phyloP scores from a whole-genome alignment of 2,797 vertebrate species.

The Triplophysa bombifrons region DNA sequence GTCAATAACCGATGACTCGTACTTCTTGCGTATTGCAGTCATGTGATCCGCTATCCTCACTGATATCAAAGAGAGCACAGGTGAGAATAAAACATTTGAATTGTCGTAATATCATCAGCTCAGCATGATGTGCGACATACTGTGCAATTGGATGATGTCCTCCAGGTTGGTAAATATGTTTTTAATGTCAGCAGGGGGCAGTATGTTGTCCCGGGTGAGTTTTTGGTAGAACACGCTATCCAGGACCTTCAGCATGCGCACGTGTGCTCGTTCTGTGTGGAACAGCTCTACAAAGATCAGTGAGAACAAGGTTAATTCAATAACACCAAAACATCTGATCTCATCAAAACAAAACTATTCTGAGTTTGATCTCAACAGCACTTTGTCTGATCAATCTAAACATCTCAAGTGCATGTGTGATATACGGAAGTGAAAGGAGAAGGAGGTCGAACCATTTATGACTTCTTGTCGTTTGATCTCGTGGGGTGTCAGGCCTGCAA shows the following conservation, averaged over 20 bases:
- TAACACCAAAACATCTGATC: background rate
- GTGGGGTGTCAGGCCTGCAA: conserved; percentile 82
- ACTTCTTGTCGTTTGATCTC: conserved; percentile 97
- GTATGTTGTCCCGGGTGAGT: conserved; percentile 81
- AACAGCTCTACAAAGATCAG: conserved; percentile 82
- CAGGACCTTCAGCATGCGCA: conserved; percentile 89
- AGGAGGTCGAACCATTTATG: conserved; percentile 86
- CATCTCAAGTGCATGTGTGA: background rate
- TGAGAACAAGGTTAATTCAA: background rate
- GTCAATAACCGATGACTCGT: conserved; percentile 89
- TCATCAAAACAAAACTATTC: background rate
- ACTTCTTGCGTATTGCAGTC: conserved; percentile 86
- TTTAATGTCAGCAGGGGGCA: conserved; percentile 84
- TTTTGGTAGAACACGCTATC: conserved; percentile 93
- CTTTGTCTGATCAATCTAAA: background rate
- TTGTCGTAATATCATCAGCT: background rate
- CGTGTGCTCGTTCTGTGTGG: conserved; percentile 91
- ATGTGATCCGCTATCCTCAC: conserved; percentile 91
- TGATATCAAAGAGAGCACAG: conserved; percentile 58
- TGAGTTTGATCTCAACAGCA: background rate
- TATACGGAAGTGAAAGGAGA: background rate
- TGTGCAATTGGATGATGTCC: conserved; percentile 91
- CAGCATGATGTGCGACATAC: conserved; percentile 66
- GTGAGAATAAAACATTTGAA: background rate
- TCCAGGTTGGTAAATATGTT: conserved; percentile 95